phyloP scores from a whole-genome alignment of 2,113 vertebrate species.

The Syrmaticus mikado region DNA sequence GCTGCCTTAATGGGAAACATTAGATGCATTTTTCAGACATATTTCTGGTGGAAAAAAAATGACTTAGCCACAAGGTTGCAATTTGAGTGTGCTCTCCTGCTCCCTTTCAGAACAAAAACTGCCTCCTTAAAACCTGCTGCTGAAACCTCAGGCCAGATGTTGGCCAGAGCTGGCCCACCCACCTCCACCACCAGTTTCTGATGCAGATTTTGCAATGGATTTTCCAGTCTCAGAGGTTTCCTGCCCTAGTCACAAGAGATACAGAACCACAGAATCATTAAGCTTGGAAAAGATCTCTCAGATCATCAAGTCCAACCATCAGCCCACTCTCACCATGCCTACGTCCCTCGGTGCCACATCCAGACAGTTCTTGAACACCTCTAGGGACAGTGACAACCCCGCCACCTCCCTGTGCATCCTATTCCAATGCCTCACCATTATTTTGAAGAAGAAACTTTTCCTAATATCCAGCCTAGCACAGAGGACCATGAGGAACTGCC shows the following conservation, averaged over 20 bases:
- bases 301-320: no score
- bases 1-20: not conserved
- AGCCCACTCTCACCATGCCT: no score
- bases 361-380: no score
- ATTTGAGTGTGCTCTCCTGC: not conserved
- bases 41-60: slow-evolving; percentile 12
- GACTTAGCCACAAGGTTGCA: not conserved
- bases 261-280: not conserved
- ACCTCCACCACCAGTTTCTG: not conserved
- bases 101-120: not conserved
- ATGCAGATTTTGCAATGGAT: not conserved
- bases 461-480: not conserved
- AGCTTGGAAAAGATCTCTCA: no score
- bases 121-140: not conserved
- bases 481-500: not conserved
- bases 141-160: not conserved
- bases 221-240: not conserved
- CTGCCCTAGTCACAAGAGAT: not conserved
- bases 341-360: no score
- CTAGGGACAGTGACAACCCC: no score
- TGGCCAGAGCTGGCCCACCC: not conserved
- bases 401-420: no score
- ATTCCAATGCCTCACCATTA: no score
- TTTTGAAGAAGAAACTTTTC: no score
- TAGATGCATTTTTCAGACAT: not conserved